Evolutionary conservation across 1,140 invertebrate genomes (phyloP).

Genomic region (Dendroctonus valens): DNA sequence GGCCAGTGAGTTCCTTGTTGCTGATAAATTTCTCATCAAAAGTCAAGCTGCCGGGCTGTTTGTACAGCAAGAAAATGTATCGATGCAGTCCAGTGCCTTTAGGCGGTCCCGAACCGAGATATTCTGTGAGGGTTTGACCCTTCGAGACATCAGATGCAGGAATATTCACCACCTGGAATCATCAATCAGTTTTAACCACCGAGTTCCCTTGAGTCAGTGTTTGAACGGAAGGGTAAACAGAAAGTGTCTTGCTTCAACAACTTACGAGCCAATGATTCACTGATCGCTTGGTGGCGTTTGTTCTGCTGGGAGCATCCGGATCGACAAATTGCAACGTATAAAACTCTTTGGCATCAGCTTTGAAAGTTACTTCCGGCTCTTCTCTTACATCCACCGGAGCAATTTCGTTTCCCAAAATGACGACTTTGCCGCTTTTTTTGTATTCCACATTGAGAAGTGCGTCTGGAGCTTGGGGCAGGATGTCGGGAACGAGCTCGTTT

Average conservation of each 20-base stretch:
- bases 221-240: background rate
- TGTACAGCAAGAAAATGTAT: slow-evolving; percentile 85
- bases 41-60: slow-evolving; percentile 70
- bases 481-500: slow-evolving; percentile 40
- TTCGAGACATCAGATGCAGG: slow-evolving; percentile 70
- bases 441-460: slow-evolving; percentile 55
- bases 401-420: slow-evolving; percentile 71
- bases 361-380: slow-evolving; percentile 63
- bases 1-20: slow-evolving; percentile 32
- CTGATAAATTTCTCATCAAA: slow-evolving; percentile 67
- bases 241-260: background rate
- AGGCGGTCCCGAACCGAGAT: slow-evolving; percentile 84
- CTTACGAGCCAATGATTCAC: slow-evolving; percentile 48
- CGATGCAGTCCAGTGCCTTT: slow-evolving; percentile 80
- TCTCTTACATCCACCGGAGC: slow-evolving; percentile 76
- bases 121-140: slow-evolving; percentile 70
- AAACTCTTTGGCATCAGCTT: slow-evolving; percentile 57
- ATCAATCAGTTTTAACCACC: background rate
- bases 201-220: background rate
- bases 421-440: slow-evolving; percentile 52
- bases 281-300: slow-evolving; percentile 59
- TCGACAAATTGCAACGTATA: slow-evolving; percentile 85
- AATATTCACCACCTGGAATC: slow-evolving; percentile 75
- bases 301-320: slow-evolving; percentile 74
- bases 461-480: slow-evolving; percentile 36